A percentile compares a stretch with the other conserved stretches of the same genome.
Evolutionary conservation across 2,797 vertebrate species (phyloP).

Genomic region (Neoniphon sammara): DNA sequence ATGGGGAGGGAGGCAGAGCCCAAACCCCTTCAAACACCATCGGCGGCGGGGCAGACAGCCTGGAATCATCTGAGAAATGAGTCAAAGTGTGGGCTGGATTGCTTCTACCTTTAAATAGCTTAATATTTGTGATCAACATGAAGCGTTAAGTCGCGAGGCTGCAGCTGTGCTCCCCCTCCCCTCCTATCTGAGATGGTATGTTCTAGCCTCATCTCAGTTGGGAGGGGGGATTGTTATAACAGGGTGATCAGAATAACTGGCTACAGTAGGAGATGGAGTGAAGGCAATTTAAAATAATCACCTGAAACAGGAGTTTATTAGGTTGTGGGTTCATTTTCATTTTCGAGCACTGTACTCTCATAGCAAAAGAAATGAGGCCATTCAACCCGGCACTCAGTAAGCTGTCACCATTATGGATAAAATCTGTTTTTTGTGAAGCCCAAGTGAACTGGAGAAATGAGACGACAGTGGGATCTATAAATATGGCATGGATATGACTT

Average conservation of each 20-base stretch:
- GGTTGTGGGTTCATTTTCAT: constrained; percentile 29
- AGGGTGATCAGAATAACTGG: constrained; percentile 74
- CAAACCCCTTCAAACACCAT: not conserved
- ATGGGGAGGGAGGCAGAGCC: constrained; percentile 44
- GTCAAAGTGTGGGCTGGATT: not conserved
- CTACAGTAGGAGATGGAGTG: constrained; percentile 67
- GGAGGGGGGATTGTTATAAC: constrained; percentile 65
- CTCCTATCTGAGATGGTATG: constrained; percentile 71
- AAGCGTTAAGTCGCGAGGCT: constrained; percentile 23
- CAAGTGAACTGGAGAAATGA: too few species aligned
- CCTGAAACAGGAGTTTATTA: constrained; percentile 52
- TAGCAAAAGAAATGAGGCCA: not conserved
- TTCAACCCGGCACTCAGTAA: not conserved
- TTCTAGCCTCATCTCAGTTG: constrained; percentile 74
- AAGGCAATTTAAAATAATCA: constrained; percentile 68
- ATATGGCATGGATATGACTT: constrained; percentile 37
- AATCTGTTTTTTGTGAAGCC: not conserved
- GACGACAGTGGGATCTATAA: constrained; percentile 8
- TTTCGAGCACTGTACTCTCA: constrained; percentile 5
- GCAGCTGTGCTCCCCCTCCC: constrained; percentile 62
- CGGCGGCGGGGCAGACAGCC: not conserved
- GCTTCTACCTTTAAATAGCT: constrained; percentile 21
- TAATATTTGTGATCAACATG: not conserved
- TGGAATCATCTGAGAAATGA: not conserved
- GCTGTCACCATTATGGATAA: not conserved